Base-by-base conservation (phyloP, 2,888 invertebrate genomes). In the Aphodius granarius region DNA sequence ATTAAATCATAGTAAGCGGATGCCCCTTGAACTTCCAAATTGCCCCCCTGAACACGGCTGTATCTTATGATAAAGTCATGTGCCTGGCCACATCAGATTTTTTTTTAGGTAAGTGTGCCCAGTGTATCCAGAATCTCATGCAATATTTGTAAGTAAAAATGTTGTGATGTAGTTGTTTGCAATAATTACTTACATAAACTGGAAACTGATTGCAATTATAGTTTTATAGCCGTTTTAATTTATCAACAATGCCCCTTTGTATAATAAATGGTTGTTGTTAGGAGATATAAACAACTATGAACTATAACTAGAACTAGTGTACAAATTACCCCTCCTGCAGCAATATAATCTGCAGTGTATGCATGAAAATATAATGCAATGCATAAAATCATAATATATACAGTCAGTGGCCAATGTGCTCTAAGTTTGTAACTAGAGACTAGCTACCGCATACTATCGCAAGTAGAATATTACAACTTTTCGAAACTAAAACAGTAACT, bases 331-430 rank as follows among this genome's bases (percentile, higher is more conserved):
- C 68, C 22, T 20, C 68, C 19, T 19, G n/a, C 22, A n/a, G 20
- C 20, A 18, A 19, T 68, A 68, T 18, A 68, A n/a, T 16, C 68
- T 68, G 22, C 17, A 68, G 20, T 68, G 68, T 20, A 68, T 22
- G 68, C 22, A 20, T 68, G 68, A n/a, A 18, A 68, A 68, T 68
- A 68, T 68, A 68, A 68, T 68, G 68, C 13, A 68, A 68, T 68
- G 68, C 68, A 68, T 68, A 68, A 19, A 68, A 68, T 68, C 22
- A 68, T 68, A 68, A 68, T 68, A 21, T 68, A 68, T 68, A 68
- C 68, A 5, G 43, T 43, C 13, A 43, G 43, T 43, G 43, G 65
- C 65, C 20, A 21, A 73, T 65, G 73, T 22, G 23, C 64, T 65
- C 21, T 73, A 23, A 22, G 20, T 5, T 22, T 68, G 68, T 5